phyloP scores from a whole-genome alignment of 2,113 vertebrate genomes.

The Platysteira castanea region DNA sequence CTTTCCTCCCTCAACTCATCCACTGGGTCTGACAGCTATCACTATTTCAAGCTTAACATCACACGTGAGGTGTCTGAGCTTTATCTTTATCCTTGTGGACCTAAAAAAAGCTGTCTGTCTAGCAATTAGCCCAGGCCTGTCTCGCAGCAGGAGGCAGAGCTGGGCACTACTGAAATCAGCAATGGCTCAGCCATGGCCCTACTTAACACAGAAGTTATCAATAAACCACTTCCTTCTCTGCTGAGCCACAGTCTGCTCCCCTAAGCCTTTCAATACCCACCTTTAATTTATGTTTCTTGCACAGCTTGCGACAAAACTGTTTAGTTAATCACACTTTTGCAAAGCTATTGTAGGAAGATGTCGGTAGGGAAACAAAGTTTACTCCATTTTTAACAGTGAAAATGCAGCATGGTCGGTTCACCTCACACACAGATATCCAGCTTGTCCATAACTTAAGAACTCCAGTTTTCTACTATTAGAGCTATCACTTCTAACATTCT shows the following conservation, averaged over 20 bases:
- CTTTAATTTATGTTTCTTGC: not conserved
- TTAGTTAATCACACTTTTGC: not conserved
- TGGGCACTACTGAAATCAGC: not conserved
- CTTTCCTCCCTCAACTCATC: not conserved
- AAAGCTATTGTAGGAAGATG: not conserved
- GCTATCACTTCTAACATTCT: not conserved
- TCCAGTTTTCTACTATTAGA: not conserved
- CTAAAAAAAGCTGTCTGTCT: constrained; percentile 52
- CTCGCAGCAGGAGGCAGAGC: not conserved
- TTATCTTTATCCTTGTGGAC: constrained; percentile 15
- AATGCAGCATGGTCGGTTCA: not conserved
- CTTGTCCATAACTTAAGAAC: not conserved
- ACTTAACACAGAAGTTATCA: not conserved
- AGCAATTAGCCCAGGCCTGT: not conserved
- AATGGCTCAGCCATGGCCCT: not conserved
- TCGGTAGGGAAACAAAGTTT: not conserved
- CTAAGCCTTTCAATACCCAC: not conserved
- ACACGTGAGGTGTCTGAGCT: constrained; percentile 40
- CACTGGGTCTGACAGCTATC: not conserved
- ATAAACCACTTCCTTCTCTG: not conserved
- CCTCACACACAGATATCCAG: not conserved
- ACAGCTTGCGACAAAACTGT: not conserved
- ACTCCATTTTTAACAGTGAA: not conserved
- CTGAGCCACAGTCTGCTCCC: not conserved
- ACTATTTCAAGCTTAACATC: constrained; percentile 25